Evolutionary conservation across 1,140 invertebrate species (phyloP).

Genomic region (Campodea augens): DNA sequence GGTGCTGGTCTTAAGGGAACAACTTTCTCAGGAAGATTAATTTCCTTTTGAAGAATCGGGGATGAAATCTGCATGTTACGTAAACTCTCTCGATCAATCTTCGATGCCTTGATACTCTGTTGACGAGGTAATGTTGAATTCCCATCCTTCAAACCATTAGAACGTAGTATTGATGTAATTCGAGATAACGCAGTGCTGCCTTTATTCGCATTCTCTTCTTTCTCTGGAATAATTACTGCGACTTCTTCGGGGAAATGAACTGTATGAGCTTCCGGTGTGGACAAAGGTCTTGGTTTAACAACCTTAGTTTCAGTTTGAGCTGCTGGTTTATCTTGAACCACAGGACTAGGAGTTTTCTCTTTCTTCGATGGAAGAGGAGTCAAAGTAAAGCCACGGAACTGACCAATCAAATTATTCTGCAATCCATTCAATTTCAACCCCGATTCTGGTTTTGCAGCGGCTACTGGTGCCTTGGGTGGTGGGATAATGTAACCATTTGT

Average conservation of each 20-base stretch:
- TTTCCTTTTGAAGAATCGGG: slow-evolving; percentile 49
- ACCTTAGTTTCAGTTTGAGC: slow-evolving; percentile 34
- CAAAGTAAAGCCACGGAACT: slow-evolving; percentile 65
- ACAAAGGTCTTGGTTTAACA: slow-evolving; percentile 21
- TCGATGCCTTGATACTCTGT: slow-evolving; percentile 34
- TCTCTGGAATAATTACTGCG: too few relatives aligned
- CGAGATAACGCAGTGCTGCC: not conserved
- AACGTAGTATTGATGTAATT: slow-evolving; percentile 7
- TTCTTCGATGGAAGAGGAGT: slow-evolving; percentile 31
- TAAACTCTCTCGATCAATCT: slow-evolving; percentile 41
- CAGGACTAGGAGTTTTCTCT: slow-evolving; percentile 34
- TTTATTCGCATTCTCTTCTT: not conserved
- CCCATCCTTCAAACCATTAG: slow-evolving; percentile 18
- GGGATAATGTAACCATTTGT: slow-evolving; percentile 17
- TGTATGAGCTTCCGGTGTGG: slow-evolving; percentile 22
- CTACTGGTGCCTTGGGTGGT: slow-evolving; percentile 25
- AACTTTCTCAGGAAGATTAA: slow-evolving; percentile 33
- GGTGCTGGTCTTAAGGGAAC: slow-evolving; percentile 28
- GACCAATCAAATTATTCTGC: slow-evolving; percentile 48
- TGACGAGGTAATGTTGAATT: slow-evolving; percentile 35
- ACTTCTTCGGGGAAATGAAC: slow-evolving; percentile 24
- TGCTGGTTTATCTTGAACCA: slow-evolving; percentile 57
- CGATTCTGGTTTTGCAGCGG: slow-evolving; percentile 18
- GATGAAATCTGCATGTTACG: slow-evolving; percentile 59
- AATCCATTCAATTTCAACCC: slow-evolving; percentile 16